Base-by-base conservation (phyloP, 2,113 vertebrate genomes). In the Vidua macroura region DNA sequence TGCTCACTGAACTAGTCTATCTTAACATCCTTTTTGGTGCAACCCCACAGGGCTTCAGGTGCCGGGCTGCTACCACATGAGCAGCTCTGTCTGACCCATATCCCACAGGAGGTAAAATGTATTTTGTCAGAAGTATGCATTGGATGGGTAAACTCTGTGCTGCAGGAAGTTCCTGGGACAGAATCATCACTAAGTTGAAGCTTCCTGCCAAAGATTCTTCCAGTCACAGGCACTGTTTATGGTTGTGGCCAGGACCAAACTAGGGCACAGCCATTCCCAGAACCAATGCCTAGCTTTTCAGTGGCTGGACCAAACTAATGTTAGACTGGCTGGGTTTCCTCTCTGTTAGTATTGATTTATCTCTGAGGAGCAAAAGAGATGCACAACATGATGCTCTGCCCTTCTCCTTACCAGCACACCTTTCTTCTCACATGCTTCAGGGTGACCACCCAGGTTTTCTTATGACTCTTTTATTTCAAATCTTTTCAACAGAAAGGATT, bases 331-430 rank as follows among this genome's bases (percentile, higher is more conserved):
- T 55, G 16, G 11, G 6, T 90, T 76, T 93, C 30, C 74, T 53
- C 70, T 24, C 21, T 79, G 8, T 24, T 58, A 21, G 5, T 9
- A 13, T 27, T 69, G 62, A 68, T 48, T 79, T 87, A n/a, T 13
- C 15, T 64, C 37, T 30, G 20, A 76, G 9, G 11, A 80, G 4
- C 41, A 44, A 84, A 63, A 30, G 10, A 33, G 66, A 88, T 2
- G 3, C 15, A n/a, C 28, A 33, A 8, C 10, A 15, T 17, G 39
- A 80, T 64, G 7, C 27, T 73, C 53, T 64, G 18, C 10, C 15
- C 0, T 0, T 56, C 13, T 63, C 11, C 23, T 73, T 80, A 37
- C 9, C 51, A 80, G 13, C 0, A 2, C 17, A 55, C 6, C 24
- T 58, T 83, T 63, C 18, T 43, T 52, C 43, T 70, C 18, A 46